Percentiles rank a stretch among this genome's conserved stretches.
Evolutionary conservation across 2,888 invertebrate genomes (phyloP).

Genomic region (Baronia brevicornis): DNA sequence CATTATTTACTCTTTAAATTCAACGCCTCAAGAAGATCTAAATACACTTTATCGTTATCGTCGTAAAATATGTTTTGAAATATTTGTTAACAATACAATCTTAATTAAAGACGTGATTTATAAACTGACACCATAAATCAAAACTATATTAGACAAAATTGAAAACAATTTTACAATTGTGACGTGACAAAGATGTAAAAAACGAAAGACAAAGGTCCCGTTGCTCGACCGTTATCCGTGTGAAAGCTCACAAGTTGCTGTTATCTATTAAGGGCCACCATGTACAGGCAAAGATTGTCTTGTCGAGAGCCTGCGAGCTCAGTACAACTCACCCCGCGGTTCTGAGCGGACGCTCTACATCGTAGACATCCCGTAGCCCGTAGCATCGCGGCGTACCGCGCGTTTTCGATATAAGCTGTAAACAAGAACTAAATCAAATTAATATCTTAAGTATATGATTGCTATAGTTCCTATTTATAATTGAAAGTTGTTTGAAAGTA

Average conservation of each 20-base stretch:
- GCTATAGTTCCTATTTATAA: too few species aligned
- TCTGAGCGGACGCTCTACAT: constrained; percentile 54
- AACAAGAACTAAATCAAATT: constrained; percentile 2
- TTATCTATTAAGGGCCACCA: constrained; percentile 59
- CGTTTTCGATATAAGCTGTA: constrained; percentile 11
- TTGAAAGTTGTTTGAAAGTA: too few species aligned
- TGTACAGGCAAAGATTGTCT: constrained; percentile 67
- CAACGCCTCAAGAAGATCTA: constrained; percentile 36
- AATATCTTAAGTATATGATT: constrained; percentile 8
- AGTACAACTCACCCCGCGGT: constrained; percentile 60
- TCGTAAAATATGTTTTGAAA: too few species aligned
- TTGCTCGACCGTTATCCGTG: constrained; percentile 51
- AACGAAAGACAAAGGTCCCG: constrained; percentile 52
- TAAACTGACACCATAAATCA: too few species aligned
- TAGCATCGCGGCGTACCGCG: constrained; percentile 22
- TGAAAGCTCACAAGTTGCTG: constrained; percentile 61
- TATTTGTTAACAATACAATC: too few species aligned
- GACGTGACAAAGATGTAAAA: constrained; percentile 30
- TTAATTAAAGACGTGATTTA: too few species aligned
- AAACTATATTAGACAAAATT: too few species aligned
- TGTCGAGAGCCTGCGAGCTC: constrained; percentile 57
- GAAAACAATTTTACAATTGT: too few species aligned
- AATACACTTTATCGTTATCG: too few species aligned
- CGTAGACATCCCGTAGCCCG: constrained; percentile 33
- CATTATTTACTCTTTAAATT: too few species aligned